Evolutionary conservation across 2,113 vertebrate species (phyloP).

Genomic region (Asarcornis scutulata): DNA sequence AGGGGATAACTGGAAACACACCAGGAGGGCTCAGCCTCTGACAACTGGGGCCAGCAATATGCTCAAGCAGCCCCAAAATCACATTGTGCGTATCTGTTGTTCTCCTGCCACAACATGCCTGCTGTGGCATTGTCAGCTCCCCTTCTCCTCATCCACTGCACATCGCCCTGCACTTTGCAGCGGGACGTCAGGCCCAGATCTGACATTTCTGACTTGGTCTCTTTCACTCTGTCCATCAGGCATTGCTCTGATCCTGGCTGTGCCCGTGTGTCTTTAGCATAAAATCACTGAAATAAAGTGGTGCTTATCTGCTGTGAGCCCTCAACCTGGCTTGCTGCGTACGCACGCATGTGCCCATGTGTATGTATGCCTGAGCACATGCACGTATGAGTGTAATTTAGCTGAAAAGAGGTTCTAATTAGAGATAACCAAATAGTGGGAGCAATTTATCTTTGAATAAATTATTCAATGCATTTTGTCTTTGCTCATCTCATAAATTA

Average conservation of each 20-base stretch:
- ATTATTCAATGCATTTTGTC: slow-evolving; percentile 59
- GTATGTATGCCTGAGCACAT: neutral
- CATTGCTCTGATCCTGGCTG: neutral
- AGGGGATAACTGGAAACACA: neutral
- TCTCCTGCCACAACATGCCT: neutral
- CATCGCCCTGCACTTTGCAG: neutral
- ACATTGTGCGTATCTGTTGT: neutral
- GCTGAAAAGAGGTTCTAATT: slow-evolving; percentile 13
- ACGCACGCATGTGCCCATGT: rapidly evolving
- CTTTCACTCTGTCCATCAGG: neutral
- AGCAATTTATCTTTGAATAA: slow-evolving; percentile 51
- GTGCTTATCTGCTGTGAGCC: neutral
- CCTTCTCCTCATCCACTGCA: neutral
- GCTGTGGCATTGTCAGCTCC: neutral
- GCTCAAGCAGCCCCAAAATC: neutral
- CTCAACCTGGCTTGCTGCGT: rapidly evolving
- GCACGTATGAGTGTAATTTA: neutral
- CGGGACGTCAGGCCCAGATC: neutral
- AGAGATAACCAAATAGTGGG: slow-evolving; percentile 46
- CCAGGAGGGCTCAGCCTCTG: neutral
- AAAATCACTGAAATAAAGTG: neutral
- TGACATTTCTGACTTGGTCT: neutral
- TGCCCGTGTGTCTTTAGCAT: neutral
- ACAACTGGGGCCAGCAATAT: rapidly evolving
- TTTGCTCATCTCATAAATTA: slow-evolving; percentile 58